Evolutionary conservation across 2,888 invertebrate genomes (phyloP).

Genomic region (Amorpha juglandis): DNA sequence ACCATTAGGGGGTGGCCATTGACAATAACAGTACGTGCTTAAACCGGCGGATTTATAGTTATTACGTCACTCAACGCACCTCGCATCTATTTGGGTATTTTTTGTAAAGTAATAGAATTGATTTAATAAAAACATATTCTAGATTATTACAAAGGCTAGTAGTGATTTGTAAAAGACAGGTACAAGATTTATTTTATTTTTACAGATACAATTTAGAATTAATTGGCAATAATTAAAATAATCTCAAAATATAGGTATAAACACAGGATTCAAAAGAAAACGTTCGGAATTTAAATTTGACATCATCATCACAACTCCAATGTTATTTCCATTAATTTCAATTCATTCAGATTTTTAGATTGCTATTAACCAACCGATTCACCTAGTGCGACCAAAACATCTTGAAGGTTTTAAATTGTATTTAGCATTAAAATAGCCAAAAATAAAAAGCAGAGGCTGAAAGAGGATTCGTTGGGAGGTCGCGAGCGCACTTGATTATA

Average conservation of each 20-base stretch:
- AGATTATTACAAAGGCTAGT: neutral
- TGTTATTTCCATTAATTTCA: neutral
- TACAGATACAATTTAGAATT: neutral
- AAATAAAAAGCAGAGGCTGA: constrained; percentile 29
- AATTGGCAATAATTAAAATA: no score
- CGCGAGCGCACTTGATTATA: constrained; percentile 39
- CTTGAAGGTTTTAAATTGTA: neutral
- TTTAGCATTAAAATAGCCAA: neutral
- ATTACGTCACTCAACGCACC: constrained; percentile 63
- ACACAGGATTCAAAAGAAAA: no score
- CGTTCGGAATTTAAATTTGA: neutral
- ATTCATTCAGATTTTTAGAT: neutral
- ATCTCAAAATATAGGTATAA: no score
- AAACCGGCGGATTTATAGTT: constrained; percentile 68
- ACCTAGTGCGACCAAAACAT: neutral
- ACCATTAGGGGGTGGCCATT: constrained; percentile 62
- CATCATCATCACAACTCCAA: neutral
- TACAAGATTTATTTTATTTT: no score
- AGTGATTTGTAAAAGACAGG: no score
- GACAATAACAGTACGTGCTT: constrained; percentile 70
- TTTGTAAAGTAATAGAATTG: constrained; percentile 6
- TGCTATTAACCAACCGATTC: neutral
- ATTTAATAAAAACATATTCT: neutral
- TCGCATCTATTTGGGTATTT: constrained; percentile 56
- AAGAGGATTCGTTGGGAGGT: constrained; percentile 31